Percentiles rank a stretch among this genome's conserved stretches.
Conservation (phyloP, 2,113 vertebrate species). For the Chlorodrepanis virens region DNA sequence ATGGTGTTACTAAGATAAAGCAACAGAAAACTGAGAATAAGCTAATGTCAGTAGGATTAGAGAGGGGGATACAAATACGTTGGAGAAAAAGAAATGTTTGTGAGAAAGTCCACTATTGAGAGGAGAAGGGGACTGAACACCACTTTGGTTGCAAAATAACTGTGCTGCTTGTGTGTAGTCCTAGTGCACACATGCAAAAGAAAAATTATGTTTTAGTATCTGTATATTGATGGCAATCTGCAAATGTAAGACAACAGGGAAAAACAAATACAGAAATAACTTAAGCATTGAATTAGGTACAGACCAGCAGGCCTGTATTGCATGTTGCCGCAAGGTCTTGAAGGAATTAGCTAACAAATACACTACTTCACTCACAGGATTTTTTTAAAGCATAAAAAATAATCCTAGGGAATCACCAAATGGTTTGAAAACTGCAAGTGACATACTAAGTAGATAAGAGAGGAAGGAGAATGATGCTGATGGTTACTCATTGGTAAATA, state of each 20-base stretch:
- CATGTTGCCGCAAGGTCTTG: not conserved
- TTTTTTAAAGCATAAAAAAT: not conserved
- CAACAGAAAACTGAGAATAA: slow-evolving; percentile 19
- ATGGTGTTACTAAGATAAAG: slow-evolving; percentile 35
- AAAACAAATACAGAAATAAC: not conserved
- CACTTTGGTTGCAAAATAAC: not conserved
- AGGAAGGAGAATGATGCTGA: not conserved
- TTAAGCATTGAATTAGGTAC: not conserved
- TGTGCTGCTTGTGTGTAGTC: not conserved
- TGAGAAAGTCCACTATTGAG: not conserved
- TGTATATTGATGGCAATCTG: not conserved
- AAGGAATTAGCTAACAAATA: not conserved
- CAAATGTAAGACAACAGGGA: not conserved
- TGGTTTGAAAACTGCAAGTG: not conserved
- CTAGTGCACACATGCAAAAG: not conserved
- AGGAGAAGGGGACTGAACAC: not conserved
- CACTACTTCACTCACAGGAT: not conserved
- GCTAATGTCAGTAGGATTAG: slow-evolving; percentile 32
- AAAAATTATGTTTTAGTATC: not conserved
- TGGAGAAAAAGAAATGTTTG: slow-evolving; percentile 15
- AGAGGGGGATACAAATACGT: not conserved
- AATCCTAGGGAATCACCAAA: not conserved
- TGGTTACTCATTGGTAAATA: not conserved
- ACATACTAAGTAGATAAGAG: not conserved
- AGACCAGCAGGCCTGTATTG: not conserved